Conservation (phyloP, 2,888 invertebrate species). For the Drepanosiphum platanoidis region DNA sequence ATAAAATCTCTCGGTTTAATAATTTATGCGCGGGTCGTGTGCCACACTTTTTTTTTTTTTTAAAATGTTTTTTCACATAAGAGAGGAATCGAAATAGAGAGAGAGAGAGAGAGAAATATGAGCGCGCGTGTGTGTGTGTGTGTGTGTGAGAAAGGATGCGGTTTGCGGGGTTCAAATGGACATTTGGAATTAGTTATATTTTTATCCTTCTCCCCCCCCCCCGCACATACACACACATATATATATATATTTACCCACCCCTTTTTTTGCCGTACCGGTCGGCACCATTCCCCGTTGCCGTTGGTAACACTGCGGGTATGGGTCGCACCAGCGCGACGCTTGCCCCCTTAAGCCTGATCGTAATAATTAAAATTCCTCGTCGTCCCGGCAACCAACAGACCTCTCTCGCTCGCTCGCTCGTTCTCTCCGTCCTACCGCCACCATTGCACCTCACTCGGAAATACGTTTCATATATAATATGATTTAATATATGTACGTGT, state of each 20-base stretch:
- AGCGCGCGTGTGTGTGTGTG: too few relatives aligned
- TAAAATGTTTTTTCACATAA: too few relatives aligned
- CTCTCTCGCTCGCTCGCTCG: constrained; percentile 15
- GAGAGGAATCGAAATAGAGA: neutral
- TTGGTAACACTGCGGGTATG: constrained; percentile 55
- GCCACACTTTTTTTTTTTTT: too few relatives aligned
- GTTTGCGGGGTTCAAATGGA: constrained; percentile 53
- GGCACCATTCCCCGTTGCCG: constrained; percentile 59
- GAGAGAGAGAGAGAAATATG: too few relatives aligned
- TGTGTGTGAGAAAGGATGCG: constrained; percentile 23
- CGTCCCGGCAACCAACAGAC: constrained; percentile 59
- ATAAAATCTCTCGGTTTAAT: constrained; percentile 21
- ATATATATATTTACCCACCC: constrained; percentile 12
- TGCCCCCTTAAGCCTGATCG: constrained; percentile 55
- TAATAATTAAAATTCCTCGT: constrained; percentile 60
- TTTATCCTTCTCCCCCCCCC: constrained; percentile 42
- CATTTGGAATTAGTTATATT: constrained; percentile 59
- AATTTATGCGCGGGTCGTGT: constrained; percentile 19
- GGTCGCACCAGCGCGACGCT: constrained; percentile 45
- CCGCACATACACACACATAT: neutral
- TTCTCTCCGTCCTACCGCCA: neutral
- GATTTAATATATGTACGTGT: neutral
- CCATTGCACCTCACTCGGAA: constrained; percentile 13
- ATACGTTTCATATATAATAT: constrained; percentile 37
- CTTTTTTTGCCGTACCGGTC: constrained; percentile 56